These are phyloP conservation scores for Bubalus kerabau DNA, from an alignment of 2,113 vertebrate species.

Conservation along the genomic window DNA sequence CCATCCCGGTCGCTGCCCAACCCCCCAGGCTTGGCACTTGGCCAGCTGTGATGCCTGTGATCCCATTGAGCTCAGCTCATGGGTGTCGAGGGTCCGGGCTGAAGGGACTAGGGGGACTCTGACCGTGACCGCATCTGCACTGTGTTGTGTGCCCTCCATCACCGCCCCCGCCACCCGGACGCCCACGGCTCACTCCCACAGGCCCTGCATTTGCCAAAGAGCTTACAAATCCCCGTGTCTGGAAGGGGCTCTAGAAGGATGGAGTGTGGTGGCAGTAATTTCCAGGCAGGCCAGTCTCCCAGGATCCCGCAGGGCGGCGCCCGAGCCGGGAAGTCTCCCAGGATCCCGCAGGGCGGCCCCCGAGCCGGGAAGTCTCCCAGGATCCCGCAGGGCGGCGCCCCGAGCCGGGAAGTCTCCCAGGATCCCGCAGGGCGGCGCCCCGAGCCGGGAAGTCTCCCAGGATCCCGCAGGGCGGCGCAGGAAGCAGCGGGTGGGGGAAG, in stretches of 20 bases:
- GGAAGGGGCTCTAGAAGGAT: accelerated
- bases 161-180: accelerated
- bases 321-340: accelerated
- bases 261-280: too few species aligned
- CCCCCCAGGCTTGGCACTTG: not conserved
- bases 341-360: not conserved
- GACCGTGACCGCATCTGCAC: not conserved
- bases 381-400: not conserved
- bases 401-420: accelerated
- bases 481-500: not conserved
- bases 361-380: accelerated
- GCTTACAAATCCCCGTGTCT: accelerated
- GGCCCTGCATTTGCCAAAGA: not conserved
- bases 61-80: accelerated
- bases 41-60: not conserved
- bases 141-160: accelerated
- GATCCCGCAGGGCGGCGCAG: not conserved
- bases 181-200: not conserved
- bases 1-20: accelerated
- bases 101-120: not conserved
- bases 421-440: not conserved
- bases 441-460: not conserved
- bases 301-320: not conserved
- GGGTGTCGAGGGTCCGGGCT: accelerated
- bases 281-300: not conserved